Base-by-base conservation (phyloP, 2,113 vertebrate genomes). In the Macroglossus sobrinus region DNA sequence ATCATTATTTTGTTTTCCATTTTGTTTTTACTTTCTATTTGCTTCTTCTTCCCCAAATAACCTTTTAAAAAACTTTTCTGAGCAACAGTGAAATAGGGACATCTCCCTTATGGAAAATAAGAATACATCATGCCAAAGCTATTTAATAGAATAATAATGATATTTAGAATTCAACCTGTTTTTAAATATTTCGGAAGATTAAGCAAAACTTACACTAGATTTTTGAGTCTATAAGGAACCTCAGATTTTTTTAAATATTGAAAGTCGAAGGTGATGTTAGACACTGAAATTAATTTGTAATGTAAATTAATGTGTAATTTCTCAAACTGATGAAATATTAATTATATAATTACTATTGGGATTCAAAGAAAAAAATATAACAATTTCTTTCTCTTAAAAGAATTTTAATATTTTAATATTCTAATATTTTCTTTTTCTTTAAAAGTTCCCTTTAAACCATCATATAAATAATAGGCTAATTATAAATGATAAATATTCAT, bases 161-260 rank as follows among this genome's bases (percentile, higher is more conserved):
- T 94, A 47, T 84, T 95, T 93, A 88, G 89, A 95, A 88, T 91
- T 68, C 55, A 96, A n/a, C 92, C 93, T 97, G 92, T 97, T 97
- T 97, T 97, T 91, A 95, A 97, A 89, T 95, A 95, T 96, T 89
- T 92, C 86, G 92, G 69, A 82, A 94, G 72, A 96, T 89, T 90
- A 94, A 96, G 79, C 55, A 95, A 95, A 97, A 94, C 53, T 92
- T 38, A 79, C 5, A 68, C 59, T 78, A 96, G 55, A 84, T 92
- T 93, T 96, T 81, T 68, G 38, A 91, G 38, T 38, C n/a, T 92
- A 33, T n/a, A 59, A 95, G 53, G 94, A 93, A 86, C 47, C 22
- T 96, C 55, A 86, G 22, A 94, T 93, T 50, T 86, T 86, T 68
- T 57, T 71, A 76, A 75, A 76, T 90, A 57, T 92, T 74, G 40